Conservation (phyloP, 2,888 invertebrate genomes). For the Drosophila borealis region DNA sequence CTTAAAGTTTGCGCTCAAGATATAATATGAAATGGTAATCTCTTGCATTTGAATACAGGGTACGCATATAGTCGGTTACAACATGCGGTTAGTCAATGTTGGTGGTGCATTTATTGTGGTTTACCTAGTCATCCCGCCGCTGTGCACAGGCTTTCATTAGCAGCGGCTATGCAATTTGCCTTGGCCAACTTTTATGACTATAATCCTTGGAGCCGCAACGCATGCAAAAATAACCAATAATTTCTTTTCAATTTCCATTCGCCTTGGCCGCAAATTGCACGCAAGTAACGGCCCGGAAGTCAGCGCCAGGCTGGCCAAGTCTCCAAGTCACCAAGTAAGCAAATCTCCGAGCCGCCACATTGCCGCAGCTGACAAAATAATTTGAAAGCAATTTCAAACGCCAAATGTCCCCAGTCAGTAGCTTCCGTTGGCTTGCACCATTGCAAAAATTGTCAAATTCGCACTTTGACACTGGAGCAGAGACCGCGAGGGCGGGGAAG, state of each 20-base stretch:
- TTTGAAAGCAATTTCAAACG: constrained; percentile 82
- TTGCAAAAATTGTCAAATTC: constrained; percentile 79
- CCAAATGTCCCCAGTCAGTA: constrained; percentile 64
- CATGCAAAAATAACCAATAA: constrained; percentile 76
- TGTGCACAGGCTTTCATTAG: constrained; percentile 49
- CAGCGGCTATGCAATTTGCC: constrained; percentile 53
- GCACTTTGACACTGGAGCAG: constrained; percentile 64
- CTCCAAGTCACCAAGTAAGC: constrained; percentile 9
- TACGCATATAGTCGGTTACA: constrained; percentile 5
- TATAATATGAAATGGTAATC: constrained; percentile 4
- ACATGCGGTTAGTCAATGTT: not conserved
- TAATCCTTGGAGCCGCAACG: constrained; percentile 66
- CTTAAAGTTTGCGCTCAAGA: not conserved
- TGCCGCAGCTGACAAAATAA: constrained; percentile 81
- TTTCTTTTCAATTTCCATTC: constrained; percentile 72
- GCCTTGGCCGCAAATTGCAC: constrained; percentile 69
- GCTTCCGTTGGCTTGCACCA: constrained; percentile 27
- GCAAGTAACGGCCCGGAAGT: constrained; percentile 54
- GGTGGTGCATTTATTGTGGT: constrained; percentile 6
- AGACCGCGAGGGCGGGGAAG: not conserved
- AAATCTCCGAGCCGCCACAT: constrained; percentile 43
- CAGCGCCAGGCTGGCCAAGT: constrained; percentile 34
- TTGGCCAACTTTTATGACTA: constrained; percentile 49
- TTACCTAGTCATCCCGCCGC: constrained; percentile 38
- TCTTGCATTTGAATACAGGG: not conserved